phyloP scores from a whole-genome alignment of 2,888 invertebrate genomes.

The Stegophylla sp. region DNA sequence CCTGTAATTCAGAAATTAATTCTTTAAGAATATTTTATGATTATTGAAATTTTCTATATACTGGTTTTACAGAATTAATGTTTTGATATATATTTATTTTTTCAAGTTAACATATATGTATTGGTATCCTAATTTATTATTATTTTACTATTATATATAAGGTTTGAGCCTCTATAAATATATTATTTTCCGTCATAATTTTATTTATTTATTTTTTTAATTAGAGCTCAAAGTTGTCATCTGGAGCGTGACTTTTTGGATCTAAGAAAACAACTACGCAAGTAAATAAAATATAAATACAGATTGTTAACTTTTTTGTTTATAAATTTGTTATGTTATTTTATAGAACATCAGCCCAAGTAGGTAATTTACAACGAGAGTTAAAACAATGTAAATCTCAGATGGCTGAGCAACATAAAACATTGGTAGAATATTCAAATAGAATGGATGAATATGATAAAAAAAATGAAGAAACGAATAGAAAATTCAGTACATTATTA shows the following conservation, averaged over 20 bases:
- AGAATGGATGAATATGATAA: constrained; percentile 89
- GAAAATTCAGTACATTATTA: constrained; percentile 85
- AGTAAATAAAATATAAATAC: constrained; percentile 12
- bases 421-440: constrained; percentile 80
- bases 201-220: constrained; percentile 2
- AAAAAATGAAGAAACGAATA: constrained; percentile 86
- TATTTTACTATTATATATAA: no score
- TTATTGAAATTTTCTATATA: no score
- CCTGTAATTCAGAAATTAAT: no score
- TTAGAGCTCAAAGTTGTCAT: constrained; percentile 53
- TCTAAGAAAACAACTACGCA: constrained; percentile 48
- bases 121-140: no score
- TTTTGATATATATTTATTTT: no score
- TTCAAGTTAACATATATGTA: not conserved
- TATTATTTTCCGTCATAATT: not conserved
- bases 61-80: no score
- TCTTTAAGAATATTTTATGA: no score
- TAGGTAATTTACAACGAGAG: constrained; percentile 80
- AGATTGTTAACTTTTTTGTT: no score
- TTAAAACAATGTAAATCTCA: constrained; percentile 81
- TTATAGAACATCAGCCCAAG: constrained; percentile 67
- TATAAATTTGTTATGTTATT: no score
- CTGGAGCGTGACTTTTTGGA: constrained; percentile 52
- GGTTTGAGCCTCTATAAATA: no score
- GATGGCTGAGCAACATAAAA: constrained; percentile 84